Conservation (phyloP, 2,888 invertebrate species). For the Eristalis pertinax region DNA sequence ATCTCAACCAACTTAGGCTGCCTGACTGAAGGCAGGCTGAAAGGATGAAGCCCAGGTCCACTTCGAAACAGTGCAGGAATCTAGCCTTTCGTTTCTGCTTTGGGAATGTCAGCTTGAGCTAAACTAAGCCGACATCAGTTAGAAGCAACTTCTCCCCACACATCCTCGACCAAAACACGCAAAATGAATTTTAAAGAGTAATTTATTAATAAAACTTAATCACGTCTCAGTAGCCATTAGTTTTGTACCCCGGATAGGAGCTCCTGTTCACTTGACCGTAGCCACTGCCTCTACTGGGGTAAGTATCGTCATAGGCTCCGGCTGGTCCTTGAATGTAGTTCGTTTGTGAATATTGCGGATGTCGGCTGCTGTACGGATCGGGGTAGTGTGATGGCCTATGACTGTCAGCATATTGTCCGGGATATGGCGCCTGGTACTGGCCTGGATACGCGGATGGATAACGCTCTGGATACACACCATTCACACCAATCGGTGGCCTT, state of each 20-base stretch:
- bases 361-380: constrained; percentile 11
- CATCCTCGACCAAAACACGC: background rate
- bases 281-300: background rate
- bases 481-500: background rate
- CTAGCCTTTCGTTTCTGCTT: no score
- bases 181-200: background rate
- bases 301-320: constrained; percentile 7
- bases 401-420: background rate
- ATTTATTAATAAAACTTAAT: background rate
- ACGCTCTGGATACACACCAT: constrained; percentile 9
- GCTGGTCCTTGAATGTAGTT: constrained; percentile 18
- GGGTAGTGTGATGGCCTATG: background rate
- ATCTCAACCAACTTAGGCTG: no score
- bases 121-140: no score
- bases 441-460: background rate
- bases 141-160: background rate
- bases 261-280: constrained; percentile 7
- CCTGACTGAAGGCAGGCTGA: no score
- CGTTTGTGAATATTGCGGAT: constrained; percentile 10
- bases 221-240: background rate
- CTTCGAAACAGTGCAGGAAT: no score
- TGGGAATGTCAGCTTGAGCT: no score
- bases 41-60: no score
- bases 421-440: constrained; percentile 17
- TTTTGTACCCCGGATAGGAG: background rate